Conservation (phyloP, 2,113 vertebrate genomes). For the Indicator indicator region DNA sequence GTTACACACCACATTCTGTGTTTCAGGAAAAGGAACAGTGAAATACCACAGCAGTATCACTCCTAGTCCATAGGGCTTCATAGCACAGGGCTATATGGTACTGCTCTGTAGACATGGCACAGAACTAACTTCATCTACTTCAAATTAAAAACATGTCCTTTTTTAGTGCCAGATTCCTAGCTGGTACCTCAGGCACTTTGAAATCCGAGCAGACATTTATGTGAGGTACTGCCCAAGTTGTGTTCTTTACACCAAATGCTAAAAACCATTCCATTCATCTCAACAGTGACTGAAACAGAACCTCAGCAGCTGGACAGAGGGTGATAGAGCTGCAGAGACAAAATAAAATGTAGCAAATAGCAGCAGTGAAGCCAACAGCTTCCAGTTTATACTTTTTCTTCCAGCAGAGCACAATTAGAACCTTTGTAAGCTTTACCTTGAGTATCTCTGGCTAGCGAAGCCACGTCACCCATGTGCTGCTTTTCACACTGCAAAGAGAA, state of each 20-base stretch:
- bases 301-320: slow-evolving; percentile 14
- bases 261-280: background rate
- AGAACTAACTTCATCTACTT: background rate
- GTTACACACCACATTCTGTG: background rate
- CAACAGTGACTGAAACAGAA: slow-evolving; percentile 9
- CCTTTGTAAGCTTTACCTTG: slow-evolving; percentile 55
- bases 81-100: background rate
- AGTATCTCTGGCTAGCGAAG: slow-evolving; percentile 66
- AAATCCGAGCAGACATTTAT: background rate
- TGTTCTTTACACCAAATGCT: background rate
- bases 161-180: background rate
- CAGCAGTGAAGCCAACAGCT: background rate
- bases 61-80: background rate
- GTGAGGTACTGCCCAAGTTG: background rate
- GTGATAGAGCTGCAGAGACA: background rate
- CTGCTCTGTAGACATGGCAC: background rate
- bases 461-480: slow-evolving; percentile 26
- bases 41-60: background rate
- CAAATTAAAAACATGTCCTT: background rate
- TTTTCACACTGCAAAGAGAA: slow-evolving; percentile 54
- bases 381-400: slow-evolving; percentile 40
- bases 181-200: background rate
- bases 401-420: slow-evolving; percentile 8
- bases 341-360: background rate
- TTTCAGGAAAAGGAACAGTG: background rate